These are phyloP conservation scores for Xyrichtys novacula DNA, from an alignment of 2,797 vertebrate genomes.

Conservation along the genomic window DNA sequence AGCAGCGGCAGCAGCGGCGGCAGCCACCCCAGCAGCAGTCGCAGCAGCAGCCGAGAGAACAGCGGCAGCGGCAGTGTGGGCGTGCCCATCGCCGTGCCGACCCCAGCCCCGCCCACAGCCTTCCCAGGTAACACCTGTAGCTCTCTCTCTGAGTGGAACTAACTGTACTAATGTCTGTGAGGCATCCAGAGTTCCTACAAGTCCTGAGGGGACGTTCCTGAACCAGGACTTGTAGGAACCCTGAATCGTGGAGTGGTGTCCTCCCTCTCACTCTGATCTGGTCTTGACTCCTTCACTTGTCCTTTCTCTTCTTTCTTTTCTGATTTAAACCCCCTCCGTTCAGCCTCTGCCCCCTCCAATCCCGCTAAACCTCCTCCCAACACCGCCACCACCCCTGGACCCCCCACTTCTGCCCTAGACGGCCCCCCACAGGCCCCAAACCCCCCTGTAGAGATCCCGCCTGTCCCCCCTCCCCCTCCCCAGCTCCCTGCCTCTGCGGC, in stretches of 20 bases:
- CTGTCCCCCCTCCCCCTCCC: conserved; percentile 95
- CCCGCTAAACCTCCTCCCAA: conserved; percentile 77
- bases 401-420: conserved; percentile 84
- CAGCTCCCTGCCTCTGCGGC: conserved; percentile 87
- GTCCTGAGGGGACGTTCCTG: not conserved
- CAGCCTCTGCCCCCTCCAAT: conserved; percentile 87
- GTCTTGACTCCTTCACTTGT: conserved; percentile 59
- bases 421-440: conserved; percentile 74
- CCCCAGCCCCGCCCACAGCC: conserved; percentile 94
- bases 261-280: conserved; percentile 54
- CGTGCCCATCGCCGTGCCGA: conserved; percentile 96
- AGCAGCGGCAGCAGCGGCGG: conserved; percentile 98
- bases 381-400: conserved; percentile 79
- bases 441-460: conserved; percentile 87
- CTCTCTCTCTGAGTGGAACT: not conserved
- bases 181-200: conserved; percentile 20
- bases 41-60: conserved; percentile 99
- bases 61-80: conserved; percentile 99
- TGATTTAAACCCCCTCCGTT: conserved; percentile 82
- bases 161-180: conserved; percentile 45
- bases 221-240: conserved; percentile 22
- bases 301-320: conserved; percentile 45
- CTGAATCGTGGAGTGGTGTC: conserved; percentile 37
- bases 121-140: conserved; percentile 90
- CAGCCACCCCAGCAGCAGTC: conserved; percentile 97